Conservation (phyloP, 2,797 vertebrate species). For the Momotus momota region DNA sequence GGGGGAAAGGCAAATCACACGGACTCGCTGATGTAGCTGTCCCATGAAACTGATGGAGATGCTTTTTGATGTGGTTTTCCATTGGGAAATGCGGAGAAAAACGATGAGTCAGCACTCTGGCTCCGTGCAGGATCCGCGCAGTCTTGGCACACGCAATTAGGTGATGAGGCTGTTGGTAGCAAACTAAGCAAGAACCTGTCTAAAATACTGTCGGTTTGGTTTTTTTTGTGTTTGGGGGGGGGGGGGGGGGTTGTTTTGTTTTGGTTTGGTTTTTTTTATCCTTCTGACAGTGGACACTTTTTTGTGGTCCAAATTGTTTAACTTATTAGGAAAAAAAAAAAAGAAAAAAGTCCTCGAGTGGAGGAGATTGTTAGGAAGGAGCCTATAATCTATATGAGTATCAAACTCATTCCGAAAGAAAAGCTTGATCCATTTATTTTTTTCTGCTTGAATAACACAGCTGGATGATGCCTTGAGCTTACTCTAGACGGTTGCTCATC, state of each 20-base stretch:
- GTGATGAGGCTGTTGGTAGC: neutral
- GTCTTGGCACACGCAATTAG: neutral
- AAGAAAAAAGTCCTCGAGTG: neutral
- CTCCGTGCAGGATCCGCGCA: neutral
- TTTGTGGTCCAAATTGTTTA: neutral
- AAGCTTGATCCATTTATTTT: constrained; percentile 76
- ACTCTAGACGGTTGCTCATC: constrained; percentile 74
- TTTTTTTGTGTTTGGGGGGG: too few relatives aligned
- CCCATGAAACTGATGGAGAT: neutral
- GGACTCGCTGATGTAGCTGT: neutral
- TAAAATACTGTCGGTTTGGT: neutral
- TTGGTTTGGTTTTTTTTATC: rapidly evolving
- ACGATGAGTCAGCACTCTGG: neutral
- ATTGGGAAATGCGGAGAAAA: neutral
- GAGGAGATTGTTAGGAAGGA: constrained; percentile 32
- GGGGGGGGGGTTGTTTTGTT: rapidly evolving
- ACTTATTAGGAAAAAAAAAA: neutral
- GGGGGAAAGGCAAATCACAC: neutral
- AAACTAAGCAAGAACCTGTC: neutral
- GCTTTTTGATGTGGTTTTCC: neutral
- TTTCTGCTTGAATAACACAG: constrained; percentile 77
- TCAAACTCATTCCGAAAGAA: constrained; percentile 74
- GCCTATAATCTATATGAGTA: constrained; percentile 67
- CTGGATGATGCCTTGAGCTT: constrained; percentile 76
- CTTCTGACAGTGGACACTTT: neutral